Evolutionary conservation across 1,140 invertebrate genomes (phyloP).

Genomic region (Tigriopus japonicus): DNA sequence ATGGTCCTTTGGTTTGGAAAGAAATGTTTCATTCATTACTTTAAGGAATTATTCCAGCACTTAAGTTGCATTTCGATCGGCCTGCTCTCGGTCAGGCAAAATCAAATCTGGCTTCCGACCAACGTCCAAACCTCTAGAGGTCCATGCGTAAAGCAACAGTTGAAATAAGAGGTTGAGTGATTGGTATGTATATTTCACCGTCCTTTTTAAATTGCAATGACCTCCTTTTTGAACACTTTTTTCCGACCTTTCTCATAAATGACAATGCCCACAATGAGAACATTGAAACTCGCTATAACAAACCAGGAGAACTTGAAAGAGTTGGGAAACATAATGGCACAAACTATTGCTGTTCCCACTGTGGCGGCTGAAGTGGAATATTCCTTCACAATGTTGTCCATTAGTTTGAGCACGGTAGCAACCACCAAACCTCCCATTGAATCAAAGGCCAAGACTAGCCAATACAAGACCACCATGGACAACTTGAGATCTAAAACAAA

Average conservation of each 20-base stretch:
- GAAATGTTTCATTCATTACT: too few relatives aligned
- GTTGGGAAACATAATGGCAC: constrained; percentile 11
- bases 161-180: too few relatives aligned
- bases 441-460: background rate
- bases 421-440: constrained; percentile 8
- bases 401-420: background rate
- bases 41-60: too few relatives aligned
- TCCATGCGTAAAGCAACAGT: too few relatives aligned
- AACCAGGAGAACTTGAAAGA: constrained; percentile 10
- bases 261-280: constrained; percentile 1
- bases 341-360: constrained; percentile 1
- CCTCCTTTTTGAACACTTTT: too few relatives aligned
- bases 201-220: too few relatives aligned
- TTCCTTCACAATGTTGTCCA: constrained; percentile 15
- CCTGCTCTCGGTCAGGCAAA: too few relatives aligned
- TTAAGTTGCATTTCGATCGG: too few relatives aligned
- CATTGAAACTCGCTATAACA: background rate
- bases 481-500: background rate
- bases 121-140: too few relatives aligned
- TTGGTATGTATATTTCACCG: too few relatives aligned
- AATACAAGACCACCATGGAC: background rate
- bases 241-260: constrained; percentile 6
- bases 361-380: constrained; percentile 7
- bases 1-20: too few relatives aligned
- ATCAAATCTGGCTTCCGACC: too few relatives aligned